Evolutionary conservation across 2,888 invertebrate genomes (phyloP), one percentile per base, ranked within the genome.

Genomic region (Epinotia bilunana): DNA sequence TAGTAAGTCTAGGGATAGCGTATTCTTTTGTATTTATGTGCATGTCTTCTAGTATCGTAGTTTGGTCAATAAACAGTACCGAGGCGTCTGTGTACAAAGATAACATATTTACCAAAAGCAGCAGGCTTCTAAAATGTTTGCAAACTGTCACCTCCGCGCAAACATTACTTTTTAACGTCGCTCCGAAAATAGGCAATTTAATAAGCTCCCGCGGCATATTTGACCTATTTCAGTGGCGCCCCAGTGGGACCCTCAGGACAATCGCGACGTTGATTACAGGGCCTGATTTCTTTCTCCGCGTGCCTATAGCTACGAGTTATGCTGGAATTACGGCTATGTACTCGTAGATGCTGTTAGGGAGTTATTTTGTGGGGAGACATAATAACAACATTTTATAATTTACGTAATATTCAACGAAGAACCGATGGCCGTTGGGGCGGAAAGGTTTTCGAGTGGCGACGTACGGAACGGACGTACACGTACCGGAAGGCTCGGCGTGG

Each of bases 181-280:
- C 65, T n/a, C 60, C 63, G 18, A 75, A 72, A 75, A 75, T 75
- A 75, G 72, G 71, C 43, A 75, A 72, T 67, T 75, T 75, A 75
- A 71, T 71, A 72, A 72, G 62, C 70, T 43, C 23, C 46, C 60
- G 43, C 60, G 43, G 58, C 74, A 74, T 74, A 72, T 62, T 67
- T 75, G 75, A 75, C 75, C 75, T 75, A 75, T 75, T 75, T 75
- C 75, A 46, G 57, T 57, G 71, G 61, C 71, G 65, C 70, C 71
- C 57, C 60, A 7, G 12, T 60, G 16, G 65, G 64, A 58, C 65
- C 61, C 74, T 58, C 23, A n/a, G 33, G 64, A 65, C 60, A 64
- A 67, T 74, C 67, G 28, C 71, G 18, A 28, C 57, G 75, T 67
- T 74, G 67, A 72, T 71, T 75, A 62, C 61, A 20, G 55, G 18